phyloP scores from a whole-genome alignment of 2,113 vertebrate genomes.

The Passer montanus region DNA sequence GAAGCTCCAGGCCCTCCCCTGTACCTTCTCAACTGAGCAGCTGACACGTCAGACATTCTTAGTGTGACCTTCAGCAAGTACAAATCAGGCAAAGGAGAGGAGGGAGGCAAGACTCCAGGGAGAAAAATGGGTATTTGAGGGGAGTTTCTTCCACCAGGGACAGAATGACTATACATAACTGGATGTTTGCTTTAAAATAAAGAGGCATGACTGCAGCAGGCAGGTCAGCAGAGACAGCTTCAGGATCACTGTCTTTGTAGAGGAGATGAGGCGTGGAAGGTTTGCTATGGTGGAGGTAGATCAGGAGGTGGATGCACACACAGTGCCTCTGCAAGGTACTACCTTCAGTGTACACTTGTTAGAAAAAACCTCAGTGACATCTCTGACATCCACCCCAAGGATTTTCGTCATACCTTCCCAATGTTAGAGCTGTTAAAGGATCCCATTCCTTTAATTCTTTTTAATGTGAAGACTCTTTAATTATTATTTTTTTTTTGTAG shows the following conservation, averaged over 20 bases:
- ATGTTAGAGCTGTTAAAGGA: neutral
- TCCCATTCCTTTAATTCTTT: neutral
- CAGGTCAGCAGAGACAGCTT: neutral
- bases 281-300: neutral
- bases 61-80: neutral
- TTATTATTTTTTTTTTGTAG: neutral
- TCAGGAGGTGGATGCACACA: neutral
- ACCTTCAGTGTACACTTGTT: neutral
- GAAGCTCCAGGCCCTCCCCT: rapidly evolving
- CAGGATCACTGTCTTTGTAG: neutral
- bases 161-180: neutral
- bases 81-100: neutral
- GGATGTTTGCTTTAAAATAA: neutral
- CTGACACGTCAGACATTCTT: neutral
- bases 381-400: neutral
- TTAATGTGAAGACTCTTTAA: neutral
- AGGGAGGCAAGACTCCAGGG: neutral
- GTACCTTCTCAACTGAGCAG: rapidly evolving
- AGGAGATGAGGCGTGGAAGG: neutral
- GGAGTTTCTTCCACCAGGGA: neutral
- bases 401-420: neutral
- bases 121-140: neutral
- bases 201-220: neutral
- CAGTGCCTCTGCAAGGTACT: neutral
- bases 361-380: neutral